Evolutionary conservation across 2,113 vertebrate species (phyloP), one percentile per base, ranked within the genome.

Genomic region (Protobothrops flavoviridis): DNA sequence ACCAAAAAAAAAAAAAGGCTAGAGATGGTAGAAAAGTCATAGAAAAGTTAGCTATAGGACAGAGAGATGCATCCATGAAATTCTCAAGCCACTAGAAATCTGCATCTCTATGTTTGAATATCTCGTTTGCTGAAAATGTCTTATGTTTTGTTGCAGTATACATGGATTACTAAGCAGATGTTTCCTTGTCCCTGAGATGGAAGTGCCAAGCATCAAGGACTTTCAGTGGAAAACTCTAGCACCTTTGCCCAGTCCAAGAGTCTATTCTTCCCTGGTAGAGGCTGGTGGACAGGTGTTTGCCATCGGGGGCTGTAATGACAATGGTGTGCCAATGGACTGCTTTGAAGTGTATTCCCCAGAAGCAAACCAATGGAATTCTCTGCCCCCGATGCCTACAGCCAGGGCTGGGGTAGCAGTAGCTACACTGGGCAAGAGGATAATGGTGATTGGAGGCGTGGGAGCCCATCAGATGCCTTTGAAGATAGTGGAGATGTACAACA

Each of bases 221-320:
- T 99, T 99, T 96, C 98, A 98, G 90, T 99, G 99, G 99, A 99
- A 99, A 95, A 98, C 97, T 64, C 97, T 99, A 91, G 98, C 99
- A 0, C 98, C 98, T 0, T 98, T 99, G 53, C 97, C 98, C 2
- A 98, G 98, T 86, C 97, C 98, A 81, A 98, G 99, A 1, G 99
- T 99, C 43, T 99, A 99, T 97, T 98, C 99, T 91, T 97, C 98
- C 4, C 96, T 99, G 93, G 97, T 98, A 93, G 99, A 99, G 94
- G 98, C 98, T 2, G 98, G 98, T 3, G 99, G 98, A 1, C 99
- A 99, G 95, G 98, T 99, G 69, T 99, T 99, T 95, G 98, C 99
- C 97, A 97, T 99, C 6, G 99, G 99, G 87, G 99, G 99, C 91
- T 99, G 99, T 12, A 98, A 99, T 1, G 98, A 98, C 92, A 97